phyloP scores from a whole-genome alignment of 2,888 invertebrate genomes.

The Limnephilus rhombicus region DNA sequence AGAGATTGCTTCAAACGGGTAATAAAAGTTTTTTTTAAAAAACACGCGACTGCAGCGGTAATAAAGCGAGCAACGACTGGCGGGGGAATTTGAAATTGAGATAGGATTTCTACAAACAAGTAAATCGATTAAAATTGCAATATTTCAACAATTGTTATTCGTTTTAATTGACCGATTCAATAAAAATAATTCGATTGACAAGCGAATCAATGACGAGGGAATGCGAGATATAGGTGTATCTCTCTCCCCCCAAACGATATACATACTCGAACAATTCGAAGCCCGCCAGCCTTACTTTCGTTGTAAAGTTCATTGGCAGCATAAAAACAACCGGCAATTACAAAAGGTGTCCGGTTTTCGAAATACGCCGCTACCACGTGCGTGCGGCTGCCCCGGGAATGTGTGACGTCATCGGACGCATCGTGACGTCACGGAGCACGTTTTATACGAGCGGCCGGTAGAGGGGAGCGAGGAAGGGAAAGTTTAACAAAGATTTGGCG shows the following conservation, averaged over 20 bases:
- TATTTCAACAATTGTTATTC: neutral
- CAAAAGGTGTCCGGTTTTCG: constrained; percentile 19
- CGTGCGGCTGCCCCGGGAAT: neutral
- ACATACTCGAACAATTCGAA: neutral
- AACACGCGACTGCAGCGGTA: neutral
- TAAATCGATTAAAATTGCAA: neutral
- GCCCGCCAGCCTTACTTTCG: neutral
- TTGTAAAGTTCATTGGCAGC: constrained; percentile 30
- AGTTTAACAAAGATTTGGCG: neutral
- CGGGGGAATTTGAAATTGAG: no score
- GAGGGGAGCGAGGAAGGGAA: neutral
- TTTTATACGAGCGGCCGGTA: neutral
- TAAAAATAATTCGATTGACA: neutral
- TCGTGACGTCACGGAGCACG: constrained; percentile 17
- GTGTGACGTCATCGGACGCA: constrained; percentile 29
- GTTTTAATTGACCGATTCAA: neutral
- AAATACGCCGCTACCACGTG: neutral
- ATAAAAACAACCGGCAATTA: constrained; percentile 27
- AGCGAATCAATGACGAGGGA: neutral
- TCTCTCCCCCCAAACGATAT: neutral
- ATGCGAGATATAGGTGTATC: neutral
- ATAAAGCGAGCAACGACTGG: neutral
- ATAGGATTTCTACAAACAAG: no score
- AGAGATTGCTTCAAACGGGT: neutral
- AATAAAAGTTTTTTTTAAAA: neutral